Base-by-base conservation (phyloP, 2,888 invertebrate genomes). In the Napeogenes sylphis region DNA sequence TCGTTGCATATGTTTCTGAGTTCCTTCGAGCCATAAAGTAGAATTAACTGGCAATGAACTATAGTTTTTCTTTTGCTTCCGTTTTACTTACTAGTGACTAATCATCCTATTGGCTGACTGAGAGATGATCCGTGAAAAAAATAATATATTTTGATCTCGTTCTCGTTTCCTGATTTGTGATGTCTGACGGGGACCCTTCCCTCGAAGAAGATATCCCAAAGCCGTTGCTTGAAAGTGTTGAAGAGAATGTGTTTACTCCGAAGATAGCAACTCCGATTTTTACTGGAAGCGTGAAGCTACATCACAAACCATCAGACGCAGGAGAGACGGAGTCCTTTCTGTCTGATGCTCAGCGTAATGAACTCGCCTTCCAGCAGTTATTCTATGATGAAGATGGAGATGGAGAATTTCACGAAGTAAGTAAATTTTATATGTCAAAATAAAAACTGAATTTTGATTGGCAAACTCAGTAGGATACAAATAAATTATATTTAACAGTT, bases 131-230 rank as follows among this genome's bases (percentile, higher is more conserved):
- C 59, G 45, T 59, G 33, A 45, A 53, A 21, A 38, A 6, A 33
- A 45, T 35, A 13, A 57, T 53, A 62, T 65, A 45, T 35, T 61
- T 33, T 10, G 12, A 42, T 42, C 42, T 42, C 8, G 32, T 59
- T 59, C 30, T 55, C 35, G 56, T 57, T 55, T 62, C 45, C 56
- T 62, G 61, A 14, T 66, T 67, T 85, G 89, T 87, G 76, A 91
- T 91, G 91, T 91, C 91, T 75, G 91, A 91, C 86, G 91, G 90
- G 55, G 87, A 88, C 70, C 91, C 91, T 73, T 91, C 91, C 63
- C 82, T 91, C 56, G 91, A 91, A 77, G 91, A 91, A 76, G 89
- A 88, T 70, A 76, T 87, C 62, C 91, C 91, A 32, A 83, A 83
- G 72, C 85, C 89, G 64, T 76, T 90, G 67, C 73, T 90, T 35